phyloP scores from a whole-genome alignment of 2,888 invertebrate species.

The Ceriagrion tenellum region DNA sequence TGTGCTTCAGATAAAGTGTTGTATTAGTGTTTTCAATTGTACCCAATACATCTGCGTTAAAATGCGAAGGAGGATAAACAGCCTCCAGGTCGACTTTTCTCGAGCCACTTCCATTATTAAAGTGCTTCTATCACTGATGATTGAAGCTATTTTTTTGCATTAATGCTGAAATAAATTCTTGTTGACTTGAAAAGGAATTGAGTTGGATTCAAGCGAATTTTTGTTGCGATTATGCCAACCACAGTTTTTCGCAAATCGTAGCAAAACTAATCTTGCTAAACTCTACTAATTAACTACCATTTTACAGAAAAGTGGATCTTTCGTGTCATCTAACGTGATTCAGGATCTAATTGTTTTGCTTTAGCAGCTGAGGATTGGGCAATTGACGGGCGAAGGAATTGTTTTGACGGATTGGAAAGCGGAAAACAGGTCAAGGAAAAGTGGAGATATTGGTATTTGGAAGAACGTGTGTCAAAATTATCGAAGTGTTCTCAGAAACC shows the following conservation, averaged over 20 bases:
- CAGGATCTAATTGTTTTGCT: conserved; percentile 4
- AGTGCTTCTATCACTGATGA: too few species aligned
- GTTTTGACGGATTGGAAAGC: conserved; percentile 48
- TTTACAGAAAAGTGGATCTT: background rate
- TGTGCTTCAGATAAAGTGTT: too few species aligned
- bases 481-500: background rate
- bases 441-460: conserved; percentile 9
- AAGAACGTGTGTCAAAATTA: background rate
- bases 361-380: conserved; percentile 2
- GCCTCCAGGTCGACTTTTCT: too few species aligned
- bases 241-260: background rate
- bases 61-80: too few species aligned
- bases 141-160: too few species aligned
- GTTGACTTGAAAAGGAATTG: too few species aligned
- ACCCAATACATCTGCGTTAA: too few species aligned
- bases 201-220: too few species aligned
- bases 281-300: conserved; percentile 24
- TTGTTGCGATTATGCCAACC: background rate
- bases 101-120: too few species aligned
- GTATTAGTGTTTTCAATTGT: too few species aligned
- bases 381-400: conserved; percentile 44
- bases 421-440: conserved; percentile 11
- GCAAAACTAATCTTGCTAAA: background rate
- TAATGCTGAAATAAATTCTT: too few species aligned
- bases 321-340: background rate